Base-by-base conservation (phyloP, 1,140 invertebrate genomes). In the Pomacea maculata region DNA sequence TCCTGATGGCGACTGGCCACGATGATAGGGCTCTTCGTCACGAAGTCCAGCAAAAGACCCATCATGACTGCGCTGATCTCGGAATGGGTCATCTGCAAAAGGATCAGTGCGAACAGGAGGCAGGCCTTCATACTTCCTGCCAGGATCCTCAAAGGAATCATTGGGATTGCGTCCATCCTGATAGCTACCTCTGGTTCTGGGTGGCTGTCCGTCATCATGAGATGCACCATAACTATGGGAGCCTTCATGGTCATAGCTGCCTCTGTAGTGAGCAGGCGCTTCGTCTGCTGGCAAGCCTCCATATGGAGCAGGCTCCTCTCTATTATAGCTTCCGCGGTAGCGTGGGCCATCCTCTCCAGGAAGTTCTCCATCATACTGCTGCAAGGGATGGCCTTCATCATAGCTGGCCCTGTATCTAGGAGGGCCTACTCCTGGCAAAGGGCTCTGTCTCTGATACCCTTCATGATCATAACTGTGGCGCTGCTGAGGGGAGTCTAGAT, bases 1-100 rank as follows among this genome's bases (percentile, higher is more conserved):
- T 83, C 80, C 80, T 57, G 78, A 4, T 21, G 95, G 94, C 85
- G 94, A 94, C 64, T 94, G 93, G 82, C 95, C 94, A 83, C 95
- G 93, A 80, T 94, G 92, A 91, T 95, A 95, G 89, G 79, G 80
- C 55, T 85, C 82, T 19, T 81, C 82, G 52, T 81, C 73, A 84
- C 83, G 57, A 78, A 83, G 74, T 65, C 67, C 65, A 80, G 68
- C 45, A 72, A 70, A 68, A 57, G 75, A 45, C 70, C 76, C 71
- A 74, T 79, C 64, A 19, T 81, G 71, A 75, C 83, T 85, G 80
- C 84, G 72, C 80, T 85, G 79, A 57, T 84, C 83, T 80, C 84
- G 82, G 82, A 88, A 89, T 14, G 89, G 89, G 76, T 89, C 88
- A 80, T 89, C 87, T 34, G 87, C 89, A 90, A 90, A 83, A 85